These are phyloP conservation scores for Lordiphosa collinella DNA, from an alignment of 1,140 invertebrate species.

Conservation along the genomic window DNA sequence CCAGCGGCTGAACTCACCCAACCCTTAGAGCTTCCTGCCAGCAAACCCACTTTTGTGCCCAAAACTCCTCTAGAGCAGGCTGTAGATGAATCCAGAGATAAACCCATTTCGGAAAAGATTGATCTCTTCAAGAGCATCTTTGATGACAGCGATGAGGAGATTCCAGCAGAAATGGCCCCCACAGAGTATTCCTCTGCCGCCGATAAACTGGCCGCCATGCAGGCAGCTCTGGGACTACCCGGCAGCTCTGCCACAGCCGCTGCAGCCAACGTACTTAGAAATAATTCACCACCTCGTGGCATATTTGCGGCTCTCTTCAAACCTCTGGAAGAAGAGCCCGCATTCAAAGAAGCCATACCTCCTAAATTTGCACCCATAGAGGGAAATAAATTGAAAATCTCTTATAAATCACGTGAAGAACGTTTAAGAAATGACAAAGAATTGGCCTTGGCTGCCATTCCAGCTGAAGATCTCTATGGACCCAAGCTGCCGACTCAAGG, in stretches of 20 bases:
- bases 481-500: conserved; percentile 33
- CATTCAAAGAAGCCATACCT: neutral
- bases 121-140: conserved; percentile 84
- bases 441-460: conserved; percentile 33
- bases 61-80: conserved; percentile 61
- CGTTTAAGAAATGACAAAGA: conserved; percentile 55
- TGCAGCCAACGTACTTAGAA: conserved; percentile 81
- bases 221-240: conserved; percentile 45
- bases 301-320: conserved; percentile 86
- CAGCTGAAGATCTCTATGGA: conserved; percentile 41
- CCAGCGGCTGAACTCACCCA: neutral
- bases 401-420: conserved; percentile 51
- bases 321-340: conserved; percentile 13
- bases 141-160: conserved; percentile 81
- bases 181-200: conserved; percentile 16
- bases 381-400: conserved; percentile 53
- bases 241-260: conserved; percentile 50
- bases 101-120: conserved; percentile 81
- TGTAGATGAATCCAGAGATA: conserved; percentile 73
- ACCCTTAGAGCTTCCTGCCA: neutral
- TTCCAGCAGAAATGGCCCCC: conserved; percentile 40
- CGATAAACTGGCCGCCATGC: conserved; percentile 39
- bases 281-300: conserved; percentile 85
- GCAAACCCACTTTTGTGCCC: conserved; percentile 45
- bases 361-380: conserved; percentile 53